phyloP scores from a whole-genome alignment of 2,888 invertebrate genomes.

The Baronia brevicornis region DNA sequence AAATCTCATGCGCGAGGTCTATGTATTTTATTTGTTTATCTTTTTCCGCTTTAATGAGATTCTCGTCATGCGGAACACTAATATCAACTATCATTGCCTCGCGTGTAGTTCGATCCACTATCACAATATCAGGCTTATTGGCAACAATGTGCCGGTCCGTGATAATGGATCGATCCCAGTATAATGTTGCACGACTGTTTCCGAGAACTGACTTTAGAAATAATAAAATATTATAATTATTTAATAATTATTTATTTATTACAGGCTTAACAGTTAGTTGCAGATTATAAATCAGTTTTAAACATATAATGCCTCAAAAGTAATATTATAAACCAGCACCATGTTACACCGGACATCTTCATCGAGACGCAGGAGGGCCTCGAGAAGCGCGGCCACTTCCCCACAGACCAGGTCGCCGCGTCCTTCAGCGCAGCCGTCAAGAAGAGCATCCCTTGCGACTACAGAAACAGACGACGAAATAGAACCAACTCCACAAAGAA shows the following conservation, averaged over 20 bases:
- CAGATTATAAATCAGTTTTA: neutral
- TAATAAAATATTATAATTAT: neutral
- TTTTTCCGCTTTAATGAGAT: no score
- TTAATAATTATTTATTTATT: neutral
- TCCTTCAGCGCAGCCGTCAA: slow-evolving; percentile 58
- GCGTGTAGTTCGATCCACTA: no score
- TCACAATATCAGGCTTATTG: no score
- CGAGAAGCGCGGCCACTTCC: slow-evolving; percentile 79
- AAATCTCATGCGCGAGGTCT: no score
- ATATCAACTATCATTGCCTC: no score
- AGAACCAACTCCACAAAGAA: slow-evolving; percentile 58
- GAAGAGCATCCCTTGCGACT: slow-evolving; percentile 77
- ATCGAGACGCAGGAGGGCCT: slow-evolving; percentile 79
- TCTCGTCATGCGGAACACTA: no score
- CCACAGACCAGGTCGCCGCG: slow-evolving; percentile 75
- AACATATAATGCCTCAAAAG: neutral
- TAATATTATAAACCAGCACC: slow-evolving; percentile 20
- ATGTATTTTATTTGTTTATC: no score
- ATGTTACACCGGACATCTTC: slow-evolving; percentile 82
- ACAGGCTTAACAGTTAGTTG: neutral
- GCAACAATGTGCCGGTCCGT: no score
- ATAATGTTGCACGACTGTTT: no score
- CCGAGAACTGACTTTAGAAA: no score
- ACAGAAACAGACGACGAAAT: slow-evolving; percentile 77
- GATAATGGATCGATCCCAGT: no score